Base-by-base conservation (phyloP, 2,113 vertebrate species). In the Chloropsis cyanopogon region DNA sequence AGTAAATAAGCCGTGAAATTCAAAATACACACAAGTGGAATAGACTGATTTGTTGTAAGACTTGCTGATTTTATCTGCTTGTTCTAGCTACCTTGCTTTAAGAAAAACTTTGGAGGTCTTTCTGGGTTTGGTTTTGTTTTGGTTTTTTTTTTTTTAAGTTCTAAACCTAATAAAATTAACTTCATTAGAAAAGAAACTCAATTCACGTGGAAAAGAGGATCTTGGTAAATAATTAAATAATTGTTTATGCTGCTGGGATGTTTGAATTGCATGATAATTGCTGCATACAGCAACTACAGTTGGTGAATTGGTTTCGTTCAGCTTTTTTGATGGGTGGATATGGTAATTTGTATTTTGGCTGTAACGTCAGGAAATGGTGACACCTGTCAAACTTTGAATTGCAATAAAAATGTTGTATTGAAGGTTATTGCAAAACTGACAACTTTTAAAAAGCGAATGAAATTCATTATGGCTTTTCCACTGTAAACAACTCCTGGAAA, bases 1-100 rank as follows among this genome's bases (percentile, higher is more conserved):
- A 98, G 97, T 98, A 98, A 98, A 98, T 98, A 98, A 98, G 97
- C 94, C 88, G 61, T 95, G 97, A 98, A 98, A 98, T 97, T 97
- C 95, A 98, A 98, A 98, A 98, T 98, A 98, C 95, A 98, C 98
- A 97, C 95, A 92, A 77, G 87, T 77, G 92, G 60, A 90, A 96
- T 91, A 93, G 96, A 95, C 90, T 79, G 97, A 95, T 97, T 96
- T 92, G 95, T 94, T 95, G 14, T 60, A 83, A 81, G 93, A 71
- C 54, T 89, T 65, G 65, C 92, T 79, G 95, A 97, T 96, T 96
- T 90, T 90, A 86, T 95, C 81, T 96, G 92, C 95, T 97, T 96
- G 82, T 93, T 96, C 83, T 90, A 94, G 95, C 91, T 97, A 88
- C 96, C 90, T 97, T 92, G 65, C 60, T 92, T 91, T 42, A 63